Base-by-base conservation (phyloP, 2,113 vertebrate genomes). In the Gulo gulo region DNA sequence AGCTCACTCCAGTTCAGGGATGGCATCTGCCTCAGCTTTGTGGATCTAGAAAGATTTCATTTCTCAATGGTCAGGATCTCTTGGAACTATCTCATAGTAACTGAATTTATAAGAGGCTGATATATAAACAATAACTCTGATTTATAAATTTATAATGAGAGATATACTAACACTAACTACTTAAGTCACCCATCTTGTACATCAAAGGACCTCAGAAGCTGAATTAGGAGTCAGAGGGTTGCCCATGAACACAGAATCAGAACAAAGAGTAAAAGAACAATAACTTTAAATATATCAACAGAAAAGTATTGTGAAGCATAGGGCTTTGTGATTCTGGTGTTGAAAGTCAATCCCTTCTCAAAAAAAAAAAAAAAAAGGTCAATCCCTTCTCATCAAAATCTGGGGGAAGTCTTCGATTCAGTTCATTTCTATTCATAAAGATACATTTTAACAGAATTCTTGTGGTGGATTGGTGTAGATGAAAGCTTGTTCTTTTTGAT, bases 401-500 rank as follows among this genome's bases (percentile, higher is more conserved):
- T 29, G 16, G 16, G 67, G 3, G 47, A 73, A 82, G 8, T 73
- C 14, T 80, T 63, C 78, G 3, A 47, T 59, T 95, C 20, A 86
- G 45, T 85, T 93, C 31, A 55, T 93, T 97, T 94, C 42, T 63
- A 71, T 45, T 92, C 88, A 91, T 76, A 80, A 95, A 87, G 36
- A 73, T 42, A 11, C 36, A 69, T 76, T 90, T 96, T 79, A 45
- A 47, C 45, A 94, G 20, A 83, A 73, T 6, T n/a, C 36, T 81
- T 91, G 87, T 23, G 45, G 57, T 85, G 2, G n/a, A 52, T 4
- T 85, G 13, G 0, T 95, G 12, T 47, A 81, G 45, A 93, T 31
- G 36, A 92, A 92, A 97, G 50, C 24, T 9, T 63, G 10, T 73
- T 95, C 69, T 63, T 88, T 88, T 69, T 15, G 65, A 14, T 83